Evolutionary conservation across 2,113 vertebrate genomes (phyloP), one percentile per base, ranked within the genome.

Genomic region (Gracilinanus agilis): DNA sequence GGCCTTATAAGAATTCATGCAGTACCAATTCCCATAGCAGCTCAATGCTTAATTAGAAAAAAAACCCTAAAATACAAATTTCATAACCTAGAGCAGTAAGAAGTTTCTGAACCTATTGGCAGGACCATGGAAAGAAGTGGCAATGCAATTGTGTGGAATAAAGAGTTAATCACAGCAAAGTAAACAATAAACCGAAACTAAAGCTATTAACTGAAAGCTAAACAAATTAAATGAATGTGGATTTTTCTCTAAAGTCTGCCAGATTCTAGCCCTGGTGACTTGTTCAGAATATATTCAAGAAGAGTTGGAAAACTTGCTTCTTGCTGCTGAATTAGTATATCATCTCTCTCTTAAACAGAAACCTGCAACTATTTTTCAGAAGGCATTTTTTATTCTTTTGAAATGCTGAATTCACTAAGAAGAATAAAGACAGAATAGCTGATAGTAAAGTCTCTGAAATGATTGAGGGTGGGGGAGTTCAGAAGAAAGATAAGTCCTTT

Each of bases 31-130:
- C 24, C 9, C 23, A 53, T 13, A 90, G 13, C 89, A 53, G 27
- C 89, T 90, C 44, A 53, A 89, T 27, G 83, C n/a, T 88, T 88
- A 88, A 88, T 88, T 88, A 53, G 44, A 90, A 90, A 90, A 90
- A 49, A 49, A 49, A 49, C 49, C 49, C 25, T 89, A 89, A 89
- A 89, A 89, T 29, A 89, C 44, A 90, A 90, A 19, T 90, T 90
- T 53, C 10, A 53, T 53, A 90, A 90, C 89, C 89, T 90, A 24
- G 24, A 53, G 44, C 44, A 90, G 44, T 53, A 53, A 53, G 67
- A 11, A 90, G 89, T 53, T 49, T 53, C 89, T 90, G 44, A 90
- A 21, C 13, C 89, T 90, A 19, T 90, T 53, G 9, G 44, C 23
- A 44, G 23, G 40, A 13, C 44, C 88, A 89, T 13, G 5, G 44